Evolutionary conservation across 1,140 invertebrate species (phyloP), one percentile per base, ranked within the genome.

Genomic region (Chelonus insularis): DNA sequence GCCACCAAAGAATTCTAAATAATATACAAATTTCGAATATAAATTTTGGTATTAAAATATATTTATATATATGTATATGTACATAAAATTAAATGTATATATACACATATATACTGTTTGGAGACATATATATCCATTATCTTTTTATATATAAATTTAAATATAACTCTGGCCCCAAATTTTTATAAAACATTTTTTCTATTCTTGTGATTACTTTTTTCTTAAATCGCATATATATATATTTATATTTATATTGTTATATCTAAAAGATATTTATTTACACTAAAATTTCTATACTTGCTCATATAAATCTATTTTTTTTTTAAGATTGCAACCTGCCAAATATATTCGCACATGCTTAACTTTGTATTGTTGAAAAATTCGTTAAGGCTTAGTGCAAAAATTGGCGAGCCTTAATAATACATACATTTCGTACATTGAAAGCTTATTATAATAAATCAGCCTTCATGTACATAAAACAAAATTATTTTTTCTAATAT

Each of bases 41-140:
- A 79, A 79, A 81, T 80, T 80, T 80, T 78, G 76, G 72, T 79
- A 79, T 66, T 79, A 78, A 80, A 80, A 79, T 72, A 79, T 77
- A 79, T 79, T 52, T 70, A 57, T 48, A 41, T 63, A n/a, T 60
- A 60, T 51, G 54, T 60, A 60, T 52, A 52, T 52, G n/a, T 39
- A 12, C 37, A 39, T 39, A 12, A 12, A 3, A 12, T 39, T 3
- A 12, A 8, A 34, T 34, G n/a, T 34, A n/a, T 34, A 34, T 34
- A 34, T 34, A 8, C n/a, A 8, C 7, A 34, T 36, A 8, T 2
- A 14, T 32, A 65, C 48, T 65, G 52, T 62, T 47, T n/a, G n/a
- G n/a, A 8, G 9, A 6, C 18, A 20, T 45, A 60, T 61, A 68
- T 65, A 63, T 65, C 45, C 66, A 58, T 65, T 70, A 58, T 69